A percentile compares a stretch with the other conserved stretches of the same genome.
phyloP scores from a whole-genome alignment of 2,113 vertebrate genomes.

The Opisthocomus hoazin region DNA sequence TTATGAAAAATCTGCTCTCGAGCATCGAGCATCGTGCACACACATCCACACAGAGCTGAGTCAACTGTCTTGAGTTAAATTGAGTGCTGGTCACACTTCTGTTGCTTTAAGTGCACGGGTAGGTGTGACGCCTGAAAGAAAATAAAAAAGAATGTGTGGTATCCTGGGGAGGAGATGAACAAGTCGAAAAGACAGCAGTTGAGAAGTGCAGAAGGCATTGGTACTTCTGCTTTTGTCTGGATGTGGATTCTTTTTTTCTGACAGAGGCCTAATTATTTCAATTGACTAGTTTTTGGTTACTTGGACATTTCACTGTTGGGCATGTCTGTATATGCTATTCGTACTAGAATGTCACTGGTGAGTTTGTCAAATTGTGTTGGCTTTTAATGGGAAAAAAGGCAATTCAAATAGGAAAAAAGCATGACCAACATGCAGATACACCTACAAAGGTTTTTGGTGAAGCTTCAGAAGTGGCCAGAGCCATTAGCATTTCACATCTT shows the following conservation, averaged over 20 bases:
- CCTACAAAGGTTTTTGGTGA: background rate
- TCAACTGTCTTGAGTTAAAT: background rate
- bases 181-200: background rate
- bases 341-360: background rate
- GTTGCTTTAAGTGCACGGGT: background rate
- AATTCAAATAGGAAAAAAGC: background rate
- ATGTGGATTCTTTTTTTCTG: background rate
- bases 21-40: background rate
- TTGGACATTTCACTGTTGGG: background rate
- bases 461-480: accelerated
- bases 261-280: background rate
- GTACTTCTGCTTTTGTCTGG: background rate
- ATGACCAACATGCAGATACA: accelerated
- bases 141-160: background rate
- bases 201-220: background rate
- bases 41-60: background rate
- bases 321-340: accelerated
- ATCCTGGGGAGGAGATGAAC: background rate
- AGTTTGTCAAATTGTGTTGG: background rate
- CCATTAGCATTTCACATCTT: background rate
- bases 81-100: background rate
- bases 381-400: background rate
- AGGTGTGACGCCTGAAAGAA: background rate
- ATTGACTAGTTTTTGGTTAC: background rate
- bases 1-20: background rate